phyloP scores from a whole-genome alignment of 1,140 invertebrate genomes.

The Portunus trituberculatus region DNA sequence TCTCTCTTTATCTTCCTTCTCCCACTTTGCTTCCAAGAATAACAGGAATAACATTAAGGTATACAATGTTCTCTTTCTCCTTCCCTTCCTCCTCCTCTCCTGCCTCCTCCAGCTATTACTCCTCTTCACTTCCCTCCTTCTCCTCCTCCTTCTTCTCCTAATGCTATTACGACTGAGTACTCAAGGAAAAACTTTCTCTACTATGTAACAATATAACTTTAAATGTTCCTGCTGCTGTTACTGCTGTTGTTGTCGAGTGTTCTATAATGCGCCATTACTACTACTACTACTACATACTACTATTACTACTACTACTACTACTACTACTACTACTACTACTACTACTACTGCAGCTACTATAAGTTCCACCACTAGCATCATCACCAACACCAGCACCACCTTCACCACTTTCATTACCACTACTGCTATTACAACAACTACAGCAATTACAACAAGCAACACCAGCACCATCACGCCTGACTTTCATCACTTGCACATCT shows the following conservation, averaged over 20 bases:
- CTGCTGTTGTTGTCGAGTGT: too few relatives aligned
- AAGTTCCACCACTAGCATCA: not conserved
- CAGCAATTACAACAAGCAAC: not conserved
- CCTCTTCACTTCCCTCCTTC: not conserved
- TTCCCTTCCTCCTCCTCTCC: not conserved
- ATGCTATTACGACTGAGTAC: not conserved
- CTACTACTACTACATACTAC: too few relatives aligned
- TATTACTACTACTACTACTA: not conserved
- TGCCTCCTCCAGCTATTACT: not conserved
- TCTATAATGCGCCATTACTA: too few relatives aligned
- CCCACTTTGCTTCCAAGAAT: not conserved
- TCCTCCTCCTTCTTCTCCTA: not conserved
- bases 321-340: slow-evolving; percentile 8
- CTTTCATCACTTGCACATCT: not conserved
- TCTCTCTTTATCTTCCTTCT: not conserved
- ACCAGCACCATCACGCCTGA: not conserved
- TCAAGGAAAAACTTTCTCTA: not conserved
- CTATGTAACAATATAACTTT: not conserved
- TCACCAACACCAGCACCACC: not conserved
- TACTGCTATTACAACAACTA: not conserved
- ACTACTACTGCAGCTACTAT: slow-evolving; percentile 7
- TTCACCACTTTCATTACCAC: not conserved
- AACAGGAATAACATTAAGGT: not conserved
- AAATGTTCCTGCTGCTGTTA: too few relatives aligned
- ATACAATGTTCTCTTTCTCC: not conserved